Percentiles rank a stretch among this genome's conserved stretches.
These are phyloP conservation scores for Scleropages formosus DNA, from an alignment of 2,797 vertebrate genomes.

Conservation along the genomic window DNA sequence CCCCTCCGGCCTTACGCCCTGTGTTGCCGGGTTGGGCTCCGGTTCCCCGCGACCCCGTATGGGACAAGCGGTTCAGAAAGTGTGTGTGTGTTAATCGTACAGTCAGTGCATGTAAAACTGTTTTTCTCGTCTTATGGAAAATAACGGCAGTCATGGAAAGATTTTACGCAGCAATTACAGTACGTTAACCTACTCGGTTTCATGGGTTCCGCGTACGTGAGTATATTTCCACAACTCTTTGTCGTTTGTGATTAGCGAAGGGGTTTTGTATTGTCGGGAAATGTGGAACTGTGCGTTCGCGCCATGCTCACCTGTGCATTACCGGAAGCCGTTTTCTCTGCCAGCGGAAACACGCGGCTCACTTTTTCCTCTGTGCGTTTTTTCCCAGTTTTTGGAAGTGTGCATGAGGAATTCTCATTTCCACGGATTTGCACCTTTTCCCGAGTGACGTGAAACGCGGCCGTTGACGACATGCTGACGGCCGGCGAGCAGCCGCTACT, in stretches of 20 bases:
- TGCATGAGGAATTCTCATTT: not conserved
- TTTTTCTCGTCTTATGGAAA: too few species aligned
- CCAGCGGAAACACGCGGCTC: not conserved
- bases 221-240: too few species aligned
- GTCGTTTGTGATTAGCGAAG: too few species aligned
- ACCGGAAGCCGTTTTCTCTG: slow-evolving; percentile 9
- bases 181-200: too few species aligned
- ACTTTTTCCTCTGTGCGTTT: not conserved
- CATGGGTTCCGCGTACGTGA: slow-evolving; percentile 52
- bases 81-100: too few species aligned
- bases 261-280: too few species aligned
- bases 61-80: too few species aligned
- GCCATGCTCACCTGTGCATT: not conserved
- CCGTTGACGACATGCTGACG: slow-evolving; percentile 59
- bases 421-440: slow-evolving; percentile 50
- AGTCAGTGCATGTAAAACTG: too few species aligned
- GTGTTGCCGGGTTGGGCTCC: too few species aligned
- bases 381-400: not conserved
- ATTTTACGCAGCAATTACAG: too few species aligned
- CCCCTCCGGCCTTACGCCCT: too few species aligned
- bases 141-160: slow-evolving; percentile 25
- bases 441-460: slow-evolving; percentile 58
- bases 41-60: too few species aligned
- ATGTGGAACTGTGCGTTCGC: not conserved
- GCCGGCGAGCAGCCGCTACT: slow-evolving; percentile 46